Conservation (phyloP, 2,113 vertebrate species). For the Myotis davidii region DNA sequence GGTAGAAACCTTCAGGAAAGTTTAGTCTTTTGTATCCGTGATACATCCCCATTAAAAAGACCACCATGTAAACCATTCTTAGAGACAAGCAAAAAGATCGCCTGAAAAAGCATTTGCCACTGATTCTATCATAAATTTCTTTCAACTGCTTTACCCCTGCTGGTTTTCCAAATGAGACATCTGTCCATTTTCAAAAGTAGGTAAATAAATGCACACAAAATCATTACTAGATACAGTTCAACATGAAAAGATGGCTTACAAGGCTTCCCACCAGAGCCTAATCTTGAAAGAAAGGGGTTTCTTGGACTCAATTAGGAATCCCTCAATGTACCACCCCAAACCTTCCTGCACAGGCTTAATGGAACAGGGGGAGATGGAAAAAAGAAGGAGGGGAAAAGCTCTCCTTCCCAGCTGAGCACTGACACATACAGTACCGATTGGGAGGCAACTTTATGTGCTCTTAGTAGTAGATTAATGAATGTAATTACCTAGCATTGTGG, state of each 20-base stretch:
- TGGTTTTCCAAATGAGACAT: constrained; percentile 58
- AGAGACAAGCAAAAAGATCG: background rate
- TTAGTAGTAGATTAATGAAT: constrained; percentile 90
- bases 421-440: constrained; percentile 69
- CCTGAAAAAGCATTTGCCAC: background rate
- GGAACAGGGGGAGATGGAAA: background rate
- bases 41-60: background rate
- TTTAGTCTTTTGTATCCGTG: background rate
- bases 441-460: constrained; percentile 86
- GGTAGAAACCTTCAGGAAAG: constrained; percentile 4
- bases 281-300: constrained; percentile 33
- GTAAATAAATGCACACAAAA: background rate
- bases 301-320: background rate
- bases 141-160: constrained; percentile 16
- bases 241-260: background rate
- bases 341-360: background rate
- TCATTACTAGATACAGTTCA: background rate
- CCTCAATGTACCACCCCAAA: background rate
- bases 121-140: constrained; percentile 27
- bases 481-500: constrained; percentile 88
- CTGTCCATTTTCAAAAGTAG: background rate
- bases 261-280: background rate
- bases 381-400: background rate
- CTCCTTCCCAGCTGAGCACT: constrained; percentile 77
- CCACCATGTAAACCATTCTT: background rate